These are phyloP conservation scores for Drosophila suboccidentalis DNA, from an alignment of 2,888 invertebrate species.

Conservation along the genomic window DNA sequence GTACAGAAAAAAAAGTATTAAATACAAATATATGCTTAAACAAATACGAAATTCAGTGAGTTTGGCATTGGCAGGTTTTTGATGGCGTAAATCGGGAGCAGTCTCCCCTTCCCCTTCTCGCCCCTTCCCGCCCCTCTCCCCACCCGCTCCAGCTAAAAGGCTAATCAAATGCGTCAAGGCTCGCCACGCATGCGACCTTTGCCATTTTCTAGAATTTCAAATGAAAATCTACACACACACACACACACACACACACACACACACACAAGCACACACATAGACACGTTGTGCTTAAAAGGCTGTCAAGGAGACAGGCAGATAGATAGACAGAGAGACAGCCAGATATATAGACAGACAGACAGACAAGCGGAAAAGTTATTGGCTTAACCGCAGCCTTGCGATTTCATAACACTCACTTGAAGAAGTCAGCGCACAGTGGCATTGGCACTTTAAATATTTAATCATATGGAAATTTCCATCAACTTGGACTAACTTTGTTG, in stretches of 20 bases:
- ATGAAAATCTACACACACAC: constrained; percentile 17
- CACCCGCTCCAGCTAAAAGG: constrained; percentile 30
- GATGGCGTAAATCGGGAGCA: constrained; percentile 42
- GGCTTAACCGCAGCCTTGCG: constrained; percentile 13
- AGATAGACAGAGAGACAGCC: constrained; percentile 1
- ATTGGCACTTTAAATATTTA: neutral
- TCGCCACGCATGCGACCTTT: constrained; percentile 59
- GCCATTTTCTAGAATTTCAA: constrained; percentile 52
- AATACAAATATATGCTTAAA: constrained; percentile 29
- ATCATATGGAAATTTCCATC: neutral
- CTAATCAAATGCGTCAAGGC: constrained; percentile 63
- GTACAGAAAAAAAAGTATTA: constrained; percentile 21
- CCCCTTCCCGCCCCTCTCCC: no score
- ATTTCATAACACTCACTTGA: constrained; percentile 11
- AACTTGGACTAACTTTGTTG: neutral
- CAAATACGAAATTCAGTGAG: constrained; percentile 30
- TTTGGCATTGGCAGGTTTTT: constrained; percentile 14
- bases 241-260: no score
- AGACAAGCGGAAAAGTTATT: constrained; percentile 6
- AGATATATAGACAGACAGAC: constrained; percentile 1
- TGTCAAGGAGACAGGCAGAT: constrained; percentile 15
- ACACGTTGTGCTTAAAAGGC: constrained; percentile 6
- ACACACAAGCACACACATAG: neutral
- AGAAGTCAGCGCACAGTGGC: constrained; percentile 18
- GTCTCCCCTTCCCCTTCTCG: constrained; percentile 11